Conservation (phyloP, 2,113 vertebrate genomes). For the Clarias macrocephalus region DNA sequence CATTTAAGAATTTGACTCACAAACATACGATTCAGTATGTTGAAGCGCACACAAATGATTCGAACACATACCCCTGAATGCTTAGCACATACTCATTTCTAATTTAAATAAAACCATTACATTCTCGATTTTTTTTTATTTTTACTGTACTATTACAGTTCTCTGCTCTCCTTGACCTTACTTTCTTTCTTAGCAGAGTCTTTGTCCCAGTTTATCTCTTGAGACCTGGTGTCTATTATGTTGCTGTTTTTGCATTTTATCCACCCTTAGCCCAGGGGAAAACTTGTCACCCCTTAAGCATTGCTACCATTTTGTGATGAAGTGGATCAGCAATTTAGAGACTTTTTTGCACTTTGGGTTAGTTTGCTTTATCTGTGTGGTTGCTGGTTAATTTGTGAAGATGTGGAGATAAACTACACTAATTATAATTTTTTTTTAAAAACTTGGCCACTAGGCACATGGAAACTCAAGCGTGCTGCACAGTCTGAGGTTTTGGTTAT, state of each 20-base stretch:
- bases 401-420: neutral
- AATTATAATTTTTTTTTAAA: neutral
- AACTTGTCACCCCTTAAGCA: neutral
- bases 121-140: neutral
- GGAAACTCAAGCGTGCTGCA: neutral
- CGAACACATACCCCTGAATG: neutral
- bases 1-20: neutral
- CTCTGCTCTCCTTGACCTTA: constrained; percentile 4
- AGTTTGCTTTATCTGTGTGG: neutral
- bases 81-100: neutral
- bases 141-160: neutral
- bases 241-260: neutral
- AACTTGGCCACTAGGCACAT: neutral
- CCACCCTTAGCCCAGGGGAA: neutral
- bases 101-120: neutral
- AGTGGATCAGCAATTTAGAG: neutral
- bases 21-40: neutral
- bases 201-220: neutral
- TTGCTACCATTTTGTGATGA: neutral
- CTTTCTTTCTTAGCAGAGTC: neutral
- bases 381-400: neutral
- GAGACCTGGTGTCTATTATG: neutral
- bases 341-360: neutral
- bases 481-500: neutral
- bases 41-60: neutral